Conservation (phyloP, 2,888 invertebrate genomes). For the Adelognathus sp. region DNA sequence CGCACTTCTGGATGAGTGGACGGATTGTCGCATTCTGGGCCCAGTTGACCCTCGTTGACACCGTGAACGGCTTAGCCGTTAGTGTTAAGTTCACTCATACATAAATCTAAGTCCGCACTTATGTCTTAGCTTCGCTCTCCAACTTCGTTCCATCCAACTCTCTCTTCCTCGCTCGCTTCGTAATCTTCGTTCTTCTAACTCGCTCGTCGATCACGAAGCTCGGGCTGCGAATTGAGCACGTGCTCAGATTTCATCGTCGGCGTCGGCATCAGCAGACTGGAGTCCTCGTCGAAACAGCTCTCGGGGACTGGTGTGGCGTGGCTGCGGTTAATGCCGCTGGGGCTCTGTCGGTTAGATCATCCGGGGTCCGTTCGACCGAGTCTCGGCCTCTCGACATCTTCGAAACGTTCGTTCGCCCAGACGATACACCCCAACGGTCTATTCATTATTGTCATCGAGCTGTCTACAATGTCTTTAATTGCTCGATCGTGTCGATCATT, state of each 20-base stretch:
- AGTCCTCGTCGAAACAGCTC: constrained; percentile 21
- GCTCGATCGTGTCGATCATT: background rate
- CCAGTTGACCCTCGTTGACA: constrained; percentile 81
- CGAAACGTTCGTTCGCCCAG: constrained; percentile 24
- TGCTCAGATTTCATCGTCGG: constrained; percentile 80
- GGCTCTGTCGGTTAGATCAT: constrained; percentile 78
- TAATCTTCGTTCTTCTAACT: constrained; percentile 44
- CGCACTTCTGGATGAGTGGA: constrained; percentile 65
- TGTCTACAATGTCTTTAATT: background rate
- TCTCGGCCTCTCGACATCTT: constrained; percentile 52
- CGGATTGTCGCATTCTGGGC: constrained; percentile 80
- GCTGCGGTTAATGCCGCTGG: constrained; percentile 35
- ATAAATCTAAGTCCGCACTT: constrained; percentile 79
- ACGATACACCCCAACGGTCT: constrained; percentile 4
- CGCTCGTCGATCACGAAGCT: constrained; percentile 47
- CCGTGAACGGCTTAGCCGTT: constrained; percentile 80
- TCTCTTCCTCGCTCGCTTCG: constrained; percentile 22
- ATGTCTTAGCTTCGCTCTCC: constrained; percentile 71
- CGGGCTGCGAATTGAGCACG: constrained; percentile 79
- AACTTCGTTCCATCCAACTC: constrained; percentile 32
- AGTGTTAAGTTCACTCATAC: constrained; percentile 79
- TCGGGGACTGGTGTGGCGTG: constrained; percentile 44
- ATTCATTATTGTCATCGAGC: background rate
- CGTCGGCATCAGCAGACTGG: constrained; percentile 29
- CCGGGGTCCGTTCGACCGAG: constrained; percentile 67